Conservation (phyloP, 1,140 invertebrate species). For the Hermatobates lingyangjiaoensis region DNA sequence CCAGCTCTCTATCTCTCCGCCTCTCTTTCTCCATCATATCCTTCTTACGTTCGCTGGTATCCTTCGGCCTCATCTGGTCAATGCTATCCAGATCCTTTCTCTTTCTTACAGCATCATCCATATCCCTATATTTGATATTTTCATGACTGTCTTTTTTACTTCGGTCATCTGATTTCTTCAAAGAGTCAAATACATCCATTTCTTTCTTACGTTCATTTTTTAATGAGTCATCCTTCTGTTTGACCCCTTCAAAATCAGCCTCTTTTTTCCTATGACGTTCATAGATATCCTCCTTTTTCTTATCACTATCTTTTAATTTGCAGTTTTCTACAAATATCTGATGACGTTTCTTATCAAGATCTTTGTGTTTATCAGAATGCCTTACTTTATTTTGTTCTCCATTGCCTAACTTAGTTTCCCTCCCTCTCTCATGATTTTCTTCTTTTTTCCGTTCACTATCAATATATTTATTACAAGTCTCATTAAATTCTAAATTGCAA, state of each 20-base stretch:
- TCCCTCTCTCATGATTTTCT: constrained; percentile 5
- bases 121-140: constrained; percentile 5
- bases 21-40: constrained; percentile 14
- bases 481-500: neutral
- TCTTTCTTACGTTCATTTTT: constrained; percentile 7
- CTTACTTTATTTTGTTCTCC: constrained; percentile 5
- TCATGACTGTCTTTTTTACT: constrained; percentile 10
- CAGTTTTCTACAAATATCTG: constrained; percentile 18
- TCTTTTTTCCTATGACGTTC: constrained; percentile 10
- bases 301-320: constrained; percentile 13
- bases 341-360: constrained; percentile 19
- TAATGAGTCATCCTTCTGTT: constrained; percentile 9
- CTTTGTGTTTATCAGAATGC: constrained; percentile 15
- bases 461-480: neutral
- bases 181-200: constrained; percentile 10
- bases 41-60: constrained; percentile 6
- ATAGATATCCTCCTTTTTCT: constrained; percentile 9
- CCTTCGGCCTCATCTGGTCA: constrained; percentile 17
- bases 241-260: neutral
- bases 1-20: constrained; percentile 16
- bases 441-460: constrained; percentile 22
- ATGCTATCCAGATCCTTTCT: constrained; percentile 20
- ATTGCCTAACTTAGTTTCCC: constrained; percentile 10
- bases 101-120: constrained; percentile 12
- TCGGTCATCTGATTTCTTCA: constrained; percentile 12